Base-by-base conservation (phyloP, 2,888 invertebrate genomes). In the Apodemia hepburni region DNA sequence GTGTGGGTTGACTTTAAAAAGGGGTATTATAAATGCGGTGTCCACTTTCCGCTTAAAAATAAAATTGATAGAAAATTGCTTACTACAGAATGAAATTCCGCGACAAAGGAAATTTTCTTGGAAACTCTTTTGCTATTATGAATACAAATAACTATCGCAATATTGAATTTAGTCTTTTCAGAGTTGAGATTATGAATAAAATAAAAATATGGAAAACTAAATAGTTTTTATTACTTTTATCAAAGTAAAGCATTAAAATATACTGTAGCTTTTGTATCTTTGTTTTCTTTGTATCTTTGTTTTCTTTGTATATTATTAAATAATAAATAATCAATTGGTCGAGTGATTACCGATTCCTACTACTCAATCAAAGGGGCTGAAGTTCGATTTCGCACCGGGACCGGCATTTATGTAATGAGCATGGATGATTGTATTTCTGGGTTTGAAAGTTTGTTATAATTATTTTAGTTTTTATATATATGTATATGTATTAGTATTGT, bases 121-220 rank as follows among this genome's bases (percentile, higher is more conserved):
- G 58, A 65, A 69, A 66, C 66, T 66, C 65, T 60, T 64, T 58
- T 58, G 62, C 58, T 65, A 66, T 62, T 68, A 64, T 68, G 69
- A 69, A 69, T 69, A 62, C 61, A 62, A 69, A 68, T 61, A 65
- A 59, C 59, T 62, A 65, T 60, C 64, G 69, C 69, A 63, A 64
- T 65, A 68, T 69, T 65, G 65, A 65, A 68, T 64, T 62, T 69
- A 54, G 54, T 27, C 54, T 54, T 54, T 54, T 54, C 54, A 22
- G 5, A 54, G 54, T 54, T 54, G 22, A 27, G 22, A 22, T 54
- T 54, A 27, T 54, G 54, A 54, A 15, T 51, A 54, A 54, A 22
- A 42, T 54, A 54, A 12, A 51, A 12, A 18, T 22, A 8, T 51
- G 51, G 57, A 45, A 58, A 62, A 62, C 58, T 61, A 58, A 22